A percentile compares a stretch with the other conserved stretches of the same genome.
Evolutionary conservation across 2,888 invertebrate species (phyloP).

Genomic region (Heliconius aoede): DNA sequence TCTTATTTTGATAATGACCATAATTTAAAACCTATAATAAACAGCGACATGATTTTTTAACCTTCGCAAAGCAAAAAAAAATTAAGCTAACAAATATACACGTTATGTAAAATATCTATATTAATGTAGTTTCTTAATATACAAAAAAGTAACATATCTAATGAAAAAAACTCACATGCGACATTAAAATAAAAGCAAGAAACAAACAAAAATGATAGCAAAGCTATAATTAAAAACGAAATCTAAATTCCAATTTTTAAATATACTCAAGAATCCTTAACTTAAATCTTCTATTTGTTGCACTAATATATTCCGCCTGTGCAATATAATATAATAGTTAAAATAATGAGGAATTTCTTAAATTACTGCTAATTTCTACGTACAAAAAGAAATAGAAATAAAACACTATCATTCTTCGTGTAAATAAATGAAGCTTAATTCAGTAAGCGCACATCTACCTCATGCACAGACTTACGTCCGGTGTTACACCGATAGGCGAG

Average conservation of each 20-base stretch:
- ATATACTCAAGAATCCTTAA: too few species aligned
- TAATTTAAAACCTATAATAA: too few species aligned
- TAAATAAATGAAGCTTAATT: constrained; percentile 18
- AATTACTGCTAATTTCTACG: neutral
- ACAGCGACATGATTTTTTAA: neutral
- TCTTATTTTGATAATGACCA: too few species aligned
- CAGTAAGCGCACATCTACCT: constrained; percentile 16
- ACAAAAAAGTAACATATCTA: neutral
- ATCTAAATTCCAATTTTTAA: too few species aligned
- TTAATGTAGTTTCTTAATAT: too few species aligned
- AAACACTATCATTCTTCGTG: constrained; percentile 2
- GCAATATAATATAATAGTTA: neutral
- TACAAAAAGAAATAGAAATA: constrained; percentile 3
- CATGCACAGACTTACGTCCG: constrained; percentile 55
- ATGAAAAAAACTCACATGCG: constrained; percentile 5
- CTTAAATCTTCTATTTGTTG: neutral
- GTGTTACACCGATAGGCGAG: constrained; percentile 55
- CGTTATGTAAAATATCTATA: too few species aligned
- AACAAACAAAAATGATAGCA: neutral
- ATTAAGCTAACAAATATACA: too few species aligned
- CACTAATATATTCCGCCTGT: neutral
- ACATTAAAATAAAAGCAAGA: constrained; percentile 8
- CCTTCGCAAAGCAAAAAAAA: too few species aligned
- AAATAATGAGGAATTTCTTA: neutral
- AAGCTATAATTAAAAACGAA: too few species aligned